Evolutionary conservation across 2,888 invertebrate species (phyloP).

Genomic region (Tanypteryx hageni): DNA sequence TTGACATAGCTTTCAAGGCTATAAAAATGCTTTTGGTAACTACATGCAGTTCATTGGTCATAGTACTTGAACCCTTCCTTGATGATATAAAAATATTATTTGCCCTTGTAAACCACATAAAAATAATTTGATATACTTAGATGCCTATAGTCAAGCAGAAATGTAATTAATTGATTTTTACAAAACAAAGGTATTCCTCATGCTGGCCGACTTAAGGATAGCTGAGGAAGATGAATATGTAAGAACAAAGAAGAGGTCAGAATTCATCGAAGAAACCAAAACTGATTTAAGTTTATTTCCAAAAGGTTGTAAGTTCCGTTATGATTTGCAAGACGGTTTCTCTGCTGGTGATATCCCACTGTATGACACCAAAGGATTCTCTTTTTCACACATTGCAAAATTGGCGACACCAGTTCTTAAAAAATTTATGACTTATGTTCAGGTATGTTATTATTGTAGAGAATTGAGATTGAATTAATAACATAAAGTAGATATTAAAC

Average conservation of each 20-base stretch:
- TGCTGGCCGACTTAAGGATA: slow-evolving; percentile 83
- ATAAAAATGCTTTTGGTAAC: too few relatives aligned
- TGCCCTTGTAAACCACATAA: too few relatives aligned
- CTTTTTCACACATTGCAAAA: slow-evolving; percentile 81
- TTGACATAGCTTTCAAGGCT: too few relatives aligned
- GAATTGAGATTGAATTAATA: too few relatives aligned
- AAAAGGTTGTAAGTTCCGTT: slow-evolving; percentile 31
- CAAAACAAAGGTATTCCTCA: slow-evolving; percentile 79
- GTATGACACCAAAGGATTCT: slow-evolving; percentile 83
- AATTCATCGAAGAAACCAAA: slow-evolving; percentile 35
- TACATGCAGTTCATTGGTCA: too few relatives aligned
- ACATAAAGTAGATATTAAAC: too few relatives aligned
- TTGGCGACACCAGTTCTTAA: slow-evolving; percentile 81
- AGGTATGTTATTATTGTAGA: slow-evolving; percentile 74
- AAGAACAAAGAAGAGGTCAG: slow-evolving; percentile 18
- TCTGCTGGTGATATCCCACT: slow-evolving; percentile 82
- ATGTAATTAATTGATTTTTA: neutral
- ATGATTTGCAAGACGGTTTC: slow-evolving; percentile 76
- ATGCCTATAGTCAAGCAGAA: too few relatives aligned
- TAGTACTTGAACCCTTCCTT: too few relatives aligned
- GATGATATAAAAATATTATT: too few relatives aligned
- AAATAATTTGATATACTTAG: too few relatives aligned
- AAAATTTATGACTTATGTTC: slow-evolving; percentile 83
- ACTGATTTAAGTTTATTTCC: slow-evolving; percentile 30
- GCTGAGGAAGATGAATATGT: slow-evolving; percentile 73